Evolutionary conservation across 1,140 invertebrate genomes (phyloP).

Genomic region (Drosophila azteca): DNA sequence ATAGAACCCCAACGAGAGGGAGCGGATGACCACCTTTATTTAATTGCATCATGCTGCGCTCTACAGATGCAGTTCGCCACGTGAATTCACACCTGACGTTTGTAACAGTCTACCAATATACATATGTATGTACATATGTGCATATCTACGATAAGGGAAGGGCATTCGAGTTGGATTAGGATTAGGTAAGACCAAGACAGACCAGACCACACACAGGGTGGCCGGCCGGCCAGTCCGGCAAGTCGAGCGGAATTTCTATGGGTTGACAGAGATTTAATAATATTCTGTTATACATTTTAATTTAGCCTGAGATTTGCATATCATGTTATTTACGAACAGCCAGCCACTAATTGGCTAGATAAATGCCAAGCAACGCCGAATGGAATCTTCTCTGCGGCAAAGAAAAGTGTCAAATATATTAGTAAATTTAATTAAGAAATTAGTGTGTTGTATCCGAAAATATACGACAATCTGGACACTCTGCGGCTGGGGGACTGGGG

Average conservation of each 20-base stretch:
- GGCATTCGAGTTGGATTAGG: no score
- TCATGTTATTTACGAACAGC: conserved; percentile 46
- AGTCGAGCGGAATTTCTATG: conserved; percentile 34
- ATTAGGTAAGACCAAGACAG: conserved; percentile 20
- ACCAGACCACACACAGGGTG: conserved; percentile 13
- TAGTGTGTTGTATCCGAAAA: conserved; percentile 22
- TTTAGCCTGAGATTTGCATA: conserved; percentile 41
- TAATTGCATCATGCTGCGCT: no score
- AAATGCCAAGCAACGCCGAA: conserved; percentile 40
- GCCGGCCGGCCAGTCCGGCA: conserved; percentile 6
- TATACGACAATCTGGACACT: conserved; percentile 21
- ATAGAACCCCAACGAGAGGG: no score
- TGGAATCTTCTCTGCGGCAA: conserved; percentile 27
- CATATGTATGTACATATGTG: no score
- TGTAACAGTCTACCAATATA: no score
- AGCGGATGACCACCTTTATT: no score
- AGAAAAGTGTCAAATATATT: conserved; percentile 34
- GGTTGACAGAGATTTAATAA: conserved; percentile 43
- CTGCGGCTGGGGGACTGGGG: conserved; percentile 17
- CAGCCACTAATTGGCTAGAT: conserved; percentile 52
- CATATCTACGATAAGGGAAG: conserved; percentile 7
- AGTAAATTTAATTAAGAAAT: conserved; percentile 55
- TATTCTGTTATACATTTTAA: conserved; percentile 57
- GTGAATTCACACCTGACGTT: no score
- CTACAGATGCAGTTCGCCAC: no score